These are phyloP conservation scores for Agrochola lota DNA, from an alignment of 2,888 invertebrate species.

Conservation along the genomic window DNA sequence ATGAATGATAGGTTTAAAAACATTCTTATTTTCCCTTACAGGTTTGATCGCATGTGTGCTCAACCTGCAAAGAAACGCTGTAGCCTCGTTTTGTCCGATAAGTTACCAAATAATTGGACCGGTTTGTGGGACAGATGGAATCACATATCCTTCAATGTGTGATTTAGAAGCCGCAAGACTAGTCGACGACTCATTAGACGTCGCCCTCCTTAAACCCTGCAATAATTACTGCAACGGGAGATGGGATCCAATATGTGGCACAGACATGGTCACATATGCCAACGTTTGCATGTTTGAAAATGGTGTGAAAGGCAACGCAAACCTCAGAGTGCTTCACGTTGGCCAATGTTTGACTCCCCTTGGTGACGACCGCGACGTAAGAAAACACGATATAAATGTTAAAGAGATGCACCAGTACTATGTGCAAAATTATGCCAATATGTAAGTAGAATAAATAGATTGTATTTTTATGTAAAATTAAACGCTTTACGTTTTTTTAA, in stretches of 20 bases:
- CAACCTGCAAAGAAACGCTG: constrained; percentile 11
- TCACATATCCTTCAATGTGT: constrained; percentile 62
- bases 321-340: constrained; percentile 57
- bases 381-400: constrained; percentile 10
- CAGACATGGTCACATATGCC: constrained; percentile 63
- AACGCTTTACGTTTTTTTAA: neutral
- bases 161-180: constrained; percentile 63
- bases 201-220: constrained; percentile 60
- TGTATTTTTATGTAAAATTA: neutral
- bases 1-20: neutral
- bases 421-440: constrained; percentile 4
- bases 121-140: constrained; percentile 65
- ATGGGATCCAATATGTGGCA: constrained; percentile 67
- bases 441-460: neutral
- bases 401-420: constrained; percentile 21
- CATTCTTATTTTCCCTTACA: constrained; percentile 34
- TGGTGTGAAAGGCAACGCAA: constrained; percentile 36
- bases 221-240: constrained; percentile 56
- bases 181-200: constrained; percentile 52
- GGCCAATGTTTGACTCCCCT: constrained; percentile 64
- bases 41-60: constrained; percentile 27
- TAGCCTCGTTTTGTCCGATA: constrained; percentile 54
- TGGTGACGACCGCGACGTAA: constrained; percentile 38
- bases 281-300: constrained; percentile 62
- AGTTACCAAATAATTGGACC: constrained; percentile 60